Conservation (phyloP, 1,140 invertebrate species). For the Medauroidea extradentata region DNA sequence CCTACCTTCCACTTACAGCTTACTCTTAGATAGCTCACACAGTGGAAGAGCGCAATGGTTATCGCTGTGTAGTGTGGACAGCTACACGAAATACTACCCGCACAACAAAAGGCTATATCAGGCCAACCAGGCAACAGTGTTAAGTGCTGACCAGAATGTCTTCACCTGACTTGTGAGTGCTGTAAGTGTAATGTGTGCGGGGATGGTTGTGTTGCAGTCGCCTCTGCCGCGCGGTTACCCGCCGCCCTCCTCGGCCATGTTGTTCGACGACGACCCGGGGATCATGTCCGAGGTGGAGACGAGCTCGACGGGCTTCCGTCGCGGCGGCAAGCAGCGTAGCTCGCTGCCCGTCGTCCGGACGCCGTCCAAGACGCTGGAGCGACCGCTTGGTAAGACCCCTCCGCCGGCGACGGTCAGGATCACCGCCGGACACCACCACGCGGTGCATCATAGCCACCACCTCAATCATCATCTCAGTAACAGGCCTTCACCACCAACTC, state of each 20-base stretch:
- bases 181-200: too few species aligned
- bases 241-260: conserved; percentile 63
- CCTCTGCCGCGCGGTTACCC: conserved; percentile 67
- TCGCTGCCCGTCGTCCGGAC: conserved; percentile 91
- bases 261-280: conserved; percentile 91
- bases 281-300: conserved; percentile 98
- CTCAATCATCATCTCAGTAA: conserved; percentile 4
- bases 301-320: conserved; percentile 82
- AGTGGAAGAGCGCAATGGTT: too few species aligned
- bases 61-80: too few species aligned
- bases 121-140: too few species aligned
- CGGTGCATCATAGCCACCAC: conserved; percentile 8
- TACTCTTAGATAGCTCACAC: too few species aligned
- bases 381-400: conserved; percentile 68
- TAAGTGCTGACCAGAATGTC: too few species aligned
- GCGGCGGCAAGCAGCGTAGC: conserved; percentile 85
- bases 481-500: conserved; percentile 7
- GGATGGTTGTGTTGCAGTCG: conserved; percentile 51
- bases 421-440: conserved; percentile 6
- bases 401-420: neutral
- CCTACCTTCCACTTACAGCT: too few species aligned
- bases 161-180: too few species aligned
- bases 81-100: too few species aligned
- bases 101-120: too few species aligned
- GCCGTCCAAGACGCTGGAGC: conserved; percentile 88